Evolutionary conservation across 1,140 invertebrate species (phyloP).

Genomic region (Mesaphorura yosii): DNA sequence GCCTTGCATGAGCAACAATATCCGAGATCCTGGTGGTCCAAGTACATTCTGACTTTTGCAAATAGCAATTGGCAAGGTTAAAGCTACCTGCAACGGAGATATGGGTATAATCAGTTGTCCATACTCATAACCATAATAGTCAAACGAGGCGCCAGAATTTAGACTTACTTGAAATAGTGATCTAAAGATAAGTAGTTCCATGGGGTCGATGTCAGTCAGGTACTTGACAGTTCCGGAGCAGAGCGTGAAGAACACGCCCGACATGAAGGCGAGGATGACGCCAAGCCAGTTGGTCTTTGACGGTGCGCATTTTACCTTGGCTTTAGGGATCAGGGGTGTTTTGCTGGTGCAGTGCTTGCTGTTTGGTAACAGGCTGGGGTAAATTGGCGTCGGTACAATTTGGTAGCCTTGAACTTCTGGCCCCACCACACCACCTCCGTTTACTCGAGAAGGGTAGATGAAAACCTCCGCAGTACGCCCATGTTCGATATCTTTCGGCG

Average conservation of each 20-base stretch:
- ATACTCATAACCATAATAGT: background rate
- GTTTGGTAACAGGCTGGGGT: constrained; percentile 18
- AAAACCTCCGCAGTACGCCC: background rate
- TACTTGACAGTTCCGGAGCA: constrained; percentile 42
- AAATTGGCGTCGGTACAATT: constrained; percentile 5
- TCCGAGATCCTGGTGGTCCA: constrained; percentile 38
- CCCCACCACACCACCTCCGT: background rate
- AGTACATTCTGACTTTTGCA: constrained; percentile 35
- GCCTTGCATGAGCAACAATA: constrained; percentile 40
- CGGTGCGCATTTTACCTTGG: constrained; percentile 14
- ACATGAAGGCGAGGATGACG: constrained; percentile 41
- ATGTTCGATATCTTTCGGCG: background rate
- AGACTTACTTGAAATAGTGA: constrained; percentile 37
- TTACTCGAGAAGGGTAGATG: background rate
- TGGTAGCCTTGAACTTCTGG: constrained; percentile 7
- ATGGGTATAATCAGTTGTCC: background rate
- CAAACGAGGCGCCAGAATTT: background rate
- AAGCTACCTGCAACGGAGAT: constrained; percentile 31
- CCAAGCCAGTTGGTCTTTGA: constrained; percentile 38
- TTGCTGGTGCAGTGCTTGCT: constrained; percentile 1
- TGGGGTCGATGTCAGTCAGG: constrained; percentile 39
- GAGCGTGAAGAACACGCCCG: constrained; percentile 42
- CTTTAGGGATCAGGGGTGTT: constrained; percentile 28
- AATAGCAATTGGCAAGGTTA: constrained; percentile 36
- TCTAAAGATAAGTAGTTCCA: constrained; percentile 40